These are phyloP conservation scores for Pelusios castaneus DNA, from an alignment of 2,113 vertebrate genomes.

Conservation along the genomic window DNA sequence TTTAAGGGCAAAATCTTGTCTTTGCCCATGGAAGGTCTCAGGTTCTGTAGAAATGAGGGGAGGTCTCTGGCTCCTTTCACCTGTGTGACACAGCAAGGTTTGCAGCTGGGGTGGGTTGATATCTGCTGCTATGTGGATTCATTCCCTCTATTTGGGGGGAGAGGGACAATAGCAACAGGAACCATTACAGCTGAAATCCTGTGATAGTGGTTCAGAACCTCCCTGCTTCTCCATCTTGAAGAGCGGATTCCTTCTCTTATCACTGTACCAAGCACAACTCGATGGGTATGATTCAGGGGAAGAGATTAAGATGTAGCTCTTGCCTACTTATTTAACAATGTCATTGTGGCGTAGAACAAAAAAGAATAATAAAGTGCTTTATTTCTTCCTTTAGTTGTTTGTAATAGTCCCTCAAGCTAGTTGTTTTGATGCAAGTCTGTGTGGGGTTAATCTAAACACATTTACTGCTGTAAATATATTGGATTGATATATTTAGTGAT, in stretches of 20 bases:
- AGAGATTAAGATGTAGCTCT: background rate
- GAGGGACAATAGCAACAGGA: background rate
- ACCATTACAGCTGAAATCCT: background rate
- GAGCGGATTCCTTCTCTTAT: background rate
- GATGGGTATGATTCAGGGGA: background rate
- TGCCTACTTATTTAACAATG: background rate
- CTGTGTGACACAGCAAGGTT: no score
- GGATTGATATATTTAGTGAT: background rate
- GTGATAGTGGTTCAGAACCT: background rate
- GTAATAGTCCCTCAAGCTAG: background rate
- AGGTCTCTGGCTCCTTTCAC: fast-evolving
- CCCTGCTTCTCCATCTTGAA: background rate
- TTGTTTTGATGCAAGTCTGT: background rate
- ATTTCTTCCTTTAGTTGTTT: background rate
- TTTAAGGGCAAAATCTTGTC: background rate
- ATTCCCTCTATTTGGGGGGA: background rate
- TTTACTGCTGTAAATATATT: background rate
- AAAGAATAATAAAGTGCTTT: background rate
- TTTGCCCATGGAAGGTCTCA: no score
- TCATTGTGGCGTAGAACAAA: background rate
- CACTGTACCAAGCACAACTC: background rate
- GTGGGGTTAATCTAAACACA: background rate
- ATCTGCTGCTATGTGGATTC: no score
- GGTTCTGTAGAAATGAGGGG: background rate
- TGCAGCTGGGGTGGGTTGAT: no score